Evolutionary conservation across 1,140 invertebrate species (phyloP).

Genomic region (Polyergus mexicanus): DNA sequence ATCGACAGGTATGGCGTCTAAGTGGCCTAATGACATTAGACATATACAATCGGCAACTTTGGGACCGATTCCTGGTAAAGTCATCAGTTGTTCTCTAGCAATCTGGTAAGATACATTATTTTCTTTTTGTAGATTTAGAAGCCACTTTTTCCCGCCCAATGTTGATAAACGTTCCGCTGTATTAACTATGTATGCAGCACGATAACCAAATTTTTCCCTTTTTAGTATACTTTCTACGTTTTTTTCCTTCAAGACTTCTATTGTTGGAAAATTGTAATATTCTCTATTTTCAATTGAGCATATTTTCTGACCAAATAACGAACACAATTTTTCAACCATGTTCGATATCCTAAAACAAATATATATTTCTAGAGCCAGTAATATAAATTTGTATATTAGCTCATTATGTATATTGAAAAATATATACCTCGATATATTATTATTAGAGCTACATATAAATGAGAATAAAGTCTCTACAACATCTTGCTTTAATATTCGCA

Average conservation of each 20-base stretch:
- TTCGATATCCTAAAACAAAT: conserved; percentile 90
- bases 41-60: conserved; percentile 99
- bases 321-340: conserved; percentile 97
- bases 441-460: conserved; percentile 99
- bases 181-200: conserved; percentile 94
- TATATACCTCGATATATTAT: conserved; percentile 95
- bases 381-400: conserved; percentile 14
- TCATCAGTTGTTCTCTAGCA: conserved; percentile 91
- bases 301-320: conserved; percentile 93
- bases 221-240: conserved; percentile 91
- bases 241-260: conserved; percentile 88
- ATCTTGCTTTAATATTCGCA: conserved; percentile 97
- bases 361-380: not conserved
- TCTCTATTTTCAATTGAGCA: conserved; percentile 88
- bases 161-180: conserved; percentile 90
- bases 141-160: conserved; percentile 91
- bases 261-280: conserved; percentile 94
- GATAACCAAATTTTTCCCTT: conserved; percentile 96
- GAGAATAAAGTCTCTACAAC: conserved; percentile 97
- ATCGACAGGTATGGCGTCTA: conserved; percentile 97
- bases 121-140: conserved; percentile 88
- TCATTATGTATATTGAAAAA: not conserved
- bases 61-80: conserved; percentile 94
- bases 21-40: conserved; percentile 97
- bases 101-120: conserved; percentile 89